These are phyloP conservation scores for Rapana venosa DNA, from an alignment of 2,888 invertebrate genomes.

Conservation along the genomic window DNA sequence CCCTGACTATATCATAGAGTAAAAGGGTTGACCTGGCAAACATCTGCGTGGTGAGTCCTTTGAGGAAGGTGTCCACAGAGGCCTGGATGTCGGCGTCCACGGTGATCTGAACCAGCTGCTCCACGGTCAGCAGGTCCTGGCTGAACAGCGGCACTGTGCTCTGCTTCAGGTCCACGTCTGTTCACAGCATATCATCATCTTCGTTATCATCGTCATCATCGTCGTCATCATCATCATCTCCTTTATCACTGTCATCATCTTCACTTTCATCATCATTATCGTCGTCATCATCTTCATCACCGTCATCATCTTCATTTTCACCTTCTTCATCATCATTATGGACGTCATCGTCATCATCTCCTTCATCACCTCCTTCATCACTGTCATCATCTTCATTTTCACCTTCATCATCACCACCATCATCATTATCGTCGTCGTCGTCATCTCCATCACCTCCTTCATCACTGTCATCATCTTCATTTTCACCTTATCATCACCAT, in stretches of 20 bases:
- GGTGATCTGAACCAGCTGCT: constrained; percentile 54
- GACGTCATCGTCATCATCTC: not conserved
- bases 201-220: not conserved
- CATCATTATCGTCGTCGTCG: not conserved
- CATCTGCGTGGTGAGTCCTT: constrained; percentile 47
- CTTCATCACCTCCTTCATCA: constrained; percentile 18
- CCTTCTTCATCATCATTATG: not conserved
- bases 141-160: constrained; percentile 49
- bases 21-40: constrained; percentile 35
- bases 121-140: constrained; percentile 58
- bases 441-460: not conserved
- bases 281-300: constrained; percentile 13
- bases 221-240: not conserved
- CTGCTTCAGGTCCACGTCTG: constrained; percentile 48
- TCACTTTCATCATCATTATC: constrained; percentile 9
- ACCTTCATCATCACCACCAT: not conserved
- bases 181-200: not conserved
- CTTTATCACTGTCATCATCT: not conserved
- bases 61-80: constrained; percentile 62
- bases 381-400: not conserved
- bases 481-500: not conserved
- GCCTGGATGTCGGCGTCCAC: constrained; percentile 67
- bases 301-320: constrained; percentile 22
- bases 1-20: too few species aligned
- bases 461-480: too few species aligned